Conservation (phyloP, 2,888 invertebrate genomes). For the Andrena camellia region DNA sequence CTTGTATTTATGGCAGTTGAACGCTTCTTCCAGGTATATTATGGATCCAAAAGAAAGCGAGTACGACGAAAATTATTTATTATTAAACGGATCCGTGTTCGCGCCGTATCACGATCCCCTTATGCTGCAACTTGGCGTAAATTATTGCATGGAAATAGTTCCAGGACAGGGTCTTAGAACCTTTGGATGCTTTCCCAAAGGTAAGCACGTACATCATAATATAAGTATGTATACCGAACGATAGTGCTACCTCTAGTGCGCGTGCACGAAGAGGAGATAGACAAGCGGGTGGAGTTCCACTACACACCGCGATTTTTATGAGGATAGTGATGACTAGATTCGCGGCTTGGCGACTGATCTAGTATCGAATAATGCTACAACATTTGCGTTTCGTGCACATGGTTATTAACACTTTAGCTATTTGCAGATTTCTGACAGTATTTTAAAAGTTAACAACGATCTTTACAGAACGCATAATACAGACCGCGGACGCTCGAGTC, state of each 20-base stretch:
- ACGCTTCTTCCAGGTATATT: conserved; percentile 82
- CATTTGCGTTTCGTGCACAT: too few relatives aligned
- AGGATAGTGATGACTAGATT: too few relatives aligned
- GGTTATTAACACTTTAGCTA: too few relatives aligned
- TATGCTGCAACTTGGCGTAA: conserved; percentile 85
- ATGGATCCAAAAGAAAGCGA: conserved; percentile 86
- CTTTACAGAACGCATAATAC: conserved; percentile 67
- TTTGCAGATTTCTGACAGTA: too few relatives aligned
- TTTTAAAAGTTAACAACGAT: not conserved
- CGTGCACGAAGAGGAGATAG: too few relatives aligned
- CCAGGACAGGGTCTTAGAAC: conserved; percentile 86
- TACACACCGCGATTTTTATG: too few relatives aligned
- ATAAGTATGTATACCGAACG: too few relatives aligned
- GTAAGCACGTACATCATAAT: conserved; percentile 60
- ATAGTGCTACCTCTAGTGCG: too few relatives aligned
- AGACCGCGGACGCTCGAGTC: conserved; percentile 72
- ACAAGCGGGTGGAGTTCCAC: too few relatives aligned
- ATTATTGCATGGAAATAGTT: conserved; percentile 88
- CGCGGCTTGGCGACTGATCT: too few relatives aligned
- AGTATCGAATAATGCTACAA: too few relatives aligned
- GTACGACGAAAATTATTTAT: conserved; percentile 87
- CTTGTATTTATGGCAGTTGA: not conserved
- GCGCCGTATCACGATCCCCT: conserved; percentile 85
- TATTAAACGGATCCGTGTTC: conserved; percentile 87
- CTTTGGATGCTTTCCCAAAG: conserved; percentile 86